Evolutionary conservation across 2,888 invertebrate genomes (phyloP), one percentile per base, ranked within the genome.

Genomic region (Lottia gigantea): DNA sequence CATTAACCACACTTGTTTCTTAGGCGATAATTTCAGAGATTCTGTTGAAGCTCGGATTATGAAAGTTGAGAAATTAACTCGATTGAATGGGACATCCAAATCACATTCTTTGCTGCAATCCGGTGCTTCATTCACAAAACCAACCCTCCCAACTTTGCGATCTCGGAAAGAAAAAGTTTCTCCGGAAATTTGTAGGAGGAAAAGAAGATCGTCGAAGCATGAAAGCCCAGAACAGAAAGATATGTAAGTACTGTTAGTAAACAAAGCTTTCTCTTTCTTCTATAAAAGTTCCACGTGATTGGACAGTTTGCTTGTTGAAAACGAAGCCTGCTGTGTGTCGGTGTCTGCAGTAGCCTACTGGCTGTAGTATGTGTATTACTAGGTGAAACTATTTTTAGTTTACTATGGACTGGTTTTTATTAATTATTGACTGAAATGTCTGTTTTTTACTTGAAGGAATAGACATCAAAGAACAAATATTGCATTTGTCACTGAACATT

Each of bases 61-160:
- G 64, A 74, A 80, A 71, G 70, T 76, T 31, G 80, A 78, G 65
- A 79, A 78, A 71, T 70, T 80, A 19, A 72, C 76, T 19, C 72
- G 76, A 68, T 69, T 83, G 71, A 83, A 83, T 74, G 82, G 82
- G 67, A 76, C 70, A 68, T 73, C 76, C 63, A 80, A 79, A 76
- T 68, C 77, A 62, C 66, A 66, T 71, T 67, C 64, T 62, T 15
- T 62, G 64, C 47, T 55, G 63, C 66, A 64, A 70, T 67, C 64
- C 46, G 45, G 67, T 66, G 67, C 72, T 40, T 72, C 81, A 77
- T 83, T 83, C 75, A 77, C 82, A 71, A 82, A 82, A 76, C 83
- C 84, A 70, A 82, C 84, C 67, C 80, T 82, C 71, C 84, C 84
- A 73, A 79, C 81, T 66, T 79, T 84, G 63, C 79, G 84, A 73